phyloP scores from a whole-genome alignment of 2,113 vertebrate species.

The Rhabdomys dilectus region DNA sequence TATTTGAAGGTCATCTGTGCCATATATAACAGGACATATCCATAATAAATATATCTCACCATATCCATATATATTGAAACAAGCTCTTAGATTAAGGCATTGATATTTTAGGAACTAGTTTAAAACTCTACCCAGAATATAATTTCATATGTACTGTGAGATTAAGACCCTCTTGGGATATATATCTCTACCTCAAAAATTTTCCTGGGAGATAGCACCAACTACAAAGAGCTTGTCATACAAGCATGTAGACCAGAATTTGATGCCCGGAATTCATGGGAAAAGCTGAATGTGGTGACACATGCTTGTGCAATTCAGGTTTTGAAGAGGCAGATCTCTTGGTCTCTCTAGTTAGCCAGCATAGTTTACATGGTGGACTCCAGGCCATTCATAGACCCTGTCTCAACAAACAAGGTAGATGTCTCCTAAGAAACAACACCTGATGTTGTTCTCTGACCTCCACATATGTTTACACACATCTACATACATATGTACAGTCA shows the following conservation, averaged over 20 bases:
- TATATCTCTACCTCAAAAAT: neutral
- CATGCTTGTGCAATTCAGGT: neutral
- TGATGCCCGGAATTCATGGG: neutral
- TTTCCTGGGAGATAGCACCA: neutral
- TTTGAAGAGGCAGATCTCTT: neutral
- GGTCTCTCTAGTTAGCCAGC: neutral
- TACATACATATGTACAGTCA: neutral
- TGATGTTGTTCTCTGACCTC: neutral
- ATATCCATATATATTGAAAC: neutral
- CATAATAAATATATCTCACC: neutral
- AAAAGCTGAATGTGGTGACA: neutral
- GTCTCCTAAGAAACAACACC: neutral
- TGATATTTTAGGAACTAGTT: slow-evolving; percentile 11
- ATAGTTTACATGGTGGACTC: neutral
- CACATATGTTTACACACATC: neutral
- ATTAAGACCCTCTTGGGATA: neutral
- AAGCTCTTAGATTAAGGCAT: neutral
- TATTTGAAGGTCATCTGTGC: neutral
- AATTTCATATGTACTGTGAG: neutral
- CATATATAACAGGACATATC: neutral
- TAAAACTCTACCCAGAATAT: neutral
- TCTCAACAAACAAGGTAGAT: neutral
- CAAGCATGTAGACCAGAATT: neutral
- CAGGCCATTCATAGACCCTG: neutral
- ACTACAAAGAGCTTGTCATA: neutral